Evolutionary conservation across 2,797 vertebrate species (phyloP), one percentile per base, ranked within the genome.

Genomic region (Ptychadena robeensis): DNA sequence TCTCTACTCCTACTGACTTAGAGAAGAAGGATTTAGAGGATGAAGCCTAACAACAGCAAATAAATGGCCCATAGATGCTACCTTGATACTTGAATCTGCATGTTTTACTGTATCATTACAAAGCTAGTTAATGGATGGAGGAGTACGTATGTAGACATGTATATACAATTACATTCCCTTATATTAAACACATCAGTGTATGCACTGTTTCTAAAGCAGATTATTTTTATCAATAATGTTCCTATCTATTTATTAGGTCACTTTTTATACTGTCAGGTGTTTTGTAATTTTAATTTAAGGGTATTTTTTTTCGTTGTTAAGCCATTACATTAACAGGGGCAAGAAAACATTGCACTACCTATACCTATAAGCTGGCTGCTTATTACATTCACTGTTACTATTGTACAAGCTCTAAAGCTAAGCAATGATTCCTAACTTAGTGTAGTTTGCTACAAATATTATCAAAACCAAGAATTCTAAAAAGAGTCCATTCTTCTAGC

Each of bases 1-100:
- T 93, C 80, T 92, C 91, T 63, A 91, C 92, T 77, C 92, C 93
- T 1, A 90, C 91, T 65, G 92, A 93, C 78, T 88, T 86, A 40
- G 93, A 91, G 66, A 90, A 89, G 79, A 88, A 85, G 0, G 88
- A 91, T 25, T 87, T 0, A 78, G 88, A 85, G 7, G 89, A 86
- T 8, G 87, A 92, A 87, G 90, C 90, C 6, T 93, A 91, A 85
- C 82, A 11, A 61, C n/a, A 14, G 27, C 12, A 71, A 67, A 59
- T 64, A 72, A 30, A 64, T 38, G 14, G 9, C 12, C 31, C 14
- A 70, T 69, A 53, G 70, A 65, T 65, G 57, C 83, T 85, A 80
- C 66, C 83, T 81, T 75, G 72, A 75, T 85, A 85, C 83, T 85
- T 85, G 83, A 85, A 85, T 68, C 18, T 65, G 81, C 44, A 78